These are phyloP conservation scores for Drosophila austrosaltans DNA, from an alignment of 2,888 invertebrate genomes.

Conservation along the genomic window DNA sequence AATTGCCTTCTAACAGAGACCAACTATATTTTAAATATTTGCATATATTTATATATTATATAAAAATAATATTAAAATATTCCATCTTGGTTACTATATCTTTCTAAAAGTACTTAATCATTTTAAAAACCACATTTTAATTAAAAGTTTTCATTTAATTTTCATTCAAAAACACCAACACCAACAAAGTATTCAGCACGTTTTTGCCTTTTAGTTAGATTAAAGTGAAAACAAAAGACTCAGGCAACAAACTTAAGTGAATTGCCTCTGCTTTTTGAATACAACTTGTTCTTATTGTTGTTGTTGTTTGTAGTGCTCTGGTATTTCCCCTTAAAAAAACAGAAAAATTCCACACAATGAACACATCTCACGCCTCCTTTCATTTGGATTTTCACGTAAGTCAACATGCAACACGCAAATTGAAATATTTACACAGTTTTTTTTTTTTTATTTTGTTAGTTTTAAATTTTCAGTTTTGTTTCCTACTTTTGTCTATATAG, in stretches of 20 bases:
- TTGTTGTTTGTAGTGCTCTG: slow-evolving; percentile 25
- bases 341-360: slow-evolving; percentile 21
- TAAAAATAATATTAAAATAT: too few relatives aligned
- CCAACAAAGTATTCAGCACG: neutral
- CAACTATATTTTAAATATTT: too few relatives aligned
- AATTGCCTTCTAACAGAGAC: too few relatives aligned
- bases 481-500: slow-evolving; percentile 14
- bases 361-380: slow-evolving; percentile 34
- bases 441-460: slow-evolving; percentile 23
- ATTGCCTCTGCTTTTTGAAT: slow-evolving; percentile 1
- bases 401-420: slow-evolving; percentile 59
- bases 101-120: too few relatives aligned
- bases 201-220: slow-evolving; percentile 5
- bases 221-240: slow-evolving; percentile 68
- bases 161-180: neutral
- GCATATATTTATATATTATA: too few relatives aligned
- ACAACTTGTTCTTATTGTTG: slow-evolving; percentile 27
- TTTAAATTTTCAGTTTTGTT: slow-evolving; percentile 30
- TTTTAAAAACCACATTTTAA: neutral
- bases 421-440: slow-evolving; percentile 56
- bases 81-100: too few relatives aligned
- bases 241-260: slow-evolving; percentile 59
- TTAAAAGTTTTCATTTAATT: neutral
- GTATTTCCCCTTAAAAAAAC: slow-evolving; percentile 20
- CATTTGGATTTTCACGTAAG: slow-evolving; percentile 53